Percentiles rank a stretch among this genome's conserved stretches.
Evolutionary conservation across 2,888 invertebrate genomes (phyloP).

Genomic region (Mesoligia furuncula): DNA sequence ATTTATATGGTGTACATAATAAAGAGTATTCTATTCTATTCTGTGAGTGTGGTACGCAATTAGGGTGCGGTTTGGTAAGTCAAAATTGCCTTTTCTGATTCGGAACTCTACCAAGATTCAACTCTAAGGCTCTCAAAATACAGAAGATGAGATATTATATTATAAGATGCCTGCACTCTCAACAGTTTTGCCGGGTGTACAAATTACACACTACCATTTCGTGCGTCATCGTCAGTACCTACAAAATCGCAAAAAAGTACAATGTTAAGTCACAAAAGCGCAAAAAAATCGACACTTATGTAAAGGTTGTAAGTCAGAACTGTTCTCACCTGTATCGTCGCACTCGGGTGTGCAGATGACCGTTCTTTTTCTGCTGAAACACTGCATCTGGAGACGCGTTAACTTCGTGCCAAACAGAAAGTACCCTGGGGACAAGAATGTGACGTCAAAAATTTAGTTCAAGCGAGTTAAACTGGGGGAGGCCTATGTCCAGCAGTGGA

Average conservation of each 20-base stretch:
- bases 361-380: conserved; percentile 81
- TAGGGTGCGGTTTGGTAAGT: background rate
- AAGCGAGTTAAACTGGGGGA: background rate
- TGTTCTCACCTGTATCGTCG: conserved; percentile 83
- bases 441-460: background rate
- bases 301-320: background rate
- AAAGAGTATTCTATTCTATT: too few species aligned
- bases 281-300: background rate
- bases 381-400: conserved; percentile 86
- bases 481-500: too few species aligned
- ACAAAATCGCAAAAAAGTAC: conserved; percentile 5
- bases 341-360: conserved; percentile 88
- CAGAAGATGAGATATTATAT: background rate
- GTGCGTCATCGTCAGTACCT: background rate
- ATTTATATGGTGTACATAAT: too few species aligned
- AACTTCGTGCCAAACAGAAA: conserved; percentile 87
- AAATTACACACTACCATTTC: background rate
- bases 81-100: background rate
- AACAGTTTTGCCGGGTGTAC: background rate
- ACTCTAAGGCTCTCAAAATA: background rate
- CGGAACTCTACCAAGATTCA: background rate
- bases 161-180: background rate
- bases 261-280: conserved; percentile 4
- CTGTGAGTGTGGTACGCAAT: background rate
- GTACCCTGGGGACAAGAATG: conserved; percentile 76